Percentiles rank a stretch among this genome's conserved stretches.
Evolutionary conservation across 2,797 vertebrate genomes (phyloP).

Genomic region (Myiotriccus ornatus): DNA sequence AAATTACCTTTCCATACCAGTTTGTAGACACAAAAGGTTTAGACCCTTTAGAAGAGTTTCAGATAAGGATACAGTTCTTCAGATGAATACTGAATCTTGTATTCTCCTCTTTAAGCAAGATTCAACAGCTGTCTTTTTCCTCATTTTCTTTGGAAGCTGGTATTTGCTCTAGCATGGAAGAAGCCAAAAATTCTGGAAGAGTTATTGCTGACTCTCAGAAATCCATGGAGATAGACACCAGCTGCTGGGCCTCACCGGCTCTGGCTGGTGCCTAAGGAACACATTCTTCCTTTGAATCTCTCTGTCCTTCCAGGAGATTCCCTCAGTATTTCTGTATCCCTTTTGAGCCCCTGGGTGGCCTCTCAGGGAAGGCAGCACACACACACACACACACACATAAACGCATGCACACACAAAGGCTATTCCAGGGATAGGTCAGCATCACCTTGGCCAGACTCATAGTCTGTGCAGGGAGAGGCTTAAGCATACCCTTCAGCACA

Average conservation of each 20-base stretch:
- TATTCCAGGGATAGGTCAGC: neutral
- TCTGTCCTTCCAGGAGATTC: neutral
- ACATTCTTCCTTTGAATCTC: neutral
- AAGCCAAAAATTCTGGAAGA: neutral
- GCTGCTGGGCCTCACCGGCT: neutral
- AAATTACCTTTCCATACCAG: neutral
- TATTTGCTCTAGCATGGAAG: neutral
- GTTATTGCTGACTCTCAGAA: neutral
- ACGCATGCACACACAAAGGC: neutral
- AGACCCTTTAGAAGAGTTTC: neutral
- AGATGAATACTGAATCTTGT: neutral
- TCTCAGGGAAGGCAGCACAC: neutral
- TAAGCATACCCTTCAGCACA: neutral
- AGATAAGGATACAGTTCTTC: neutral
- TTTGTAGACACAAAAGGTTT: neutral
- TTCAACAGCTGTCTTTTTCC: neutral
- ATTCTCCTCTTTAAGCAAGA: neutral
- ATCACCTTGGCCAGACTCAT: conserved; percentile 31
- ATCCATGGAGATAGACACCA: neutral
- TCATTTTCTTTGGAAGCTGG: neutral
- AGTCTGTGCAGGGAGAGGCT: conserved; percentile 19
- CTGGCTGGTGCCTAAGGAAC: neutral
- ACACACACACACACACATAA: neutral
- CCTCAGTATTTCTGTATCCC: neutral
- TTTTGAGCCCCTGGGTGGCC: neutral